These are phyloP conservation scores for Sternarchorhynchus goeldii DNA, from an alignment of 2,797 vertebrate species.

Conservation along the genomic window DNA sequence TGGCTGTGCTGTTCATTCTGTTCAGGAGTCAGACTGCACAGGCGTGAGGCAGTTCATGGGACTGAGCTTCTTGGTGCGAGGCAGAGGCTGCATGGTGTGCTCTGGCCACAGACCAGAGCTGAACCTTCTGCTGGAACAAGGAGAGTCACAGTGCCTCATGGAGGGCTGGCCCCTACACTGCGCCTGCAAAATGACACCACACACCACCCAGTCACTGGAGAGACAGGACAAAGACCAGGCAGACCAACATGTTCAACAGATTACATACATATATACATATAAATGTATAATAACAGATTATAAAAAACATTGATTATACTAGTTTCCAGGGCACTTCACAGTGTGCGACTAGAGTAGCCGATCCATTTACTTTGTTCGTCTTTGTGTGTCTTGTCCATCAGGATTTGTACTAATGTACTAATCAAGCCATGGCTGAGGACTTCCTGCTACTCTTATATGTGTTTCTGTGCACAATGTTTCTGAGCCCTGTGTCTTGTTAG, in stretches of 20 bases:
- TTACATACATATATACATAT: no score
- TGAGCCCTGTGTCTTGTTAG: no score
- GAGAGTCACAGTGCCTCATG: constrained; percentile 21
- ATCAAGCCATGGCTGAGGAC: no score
- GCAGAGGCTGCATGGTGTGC: neutral
- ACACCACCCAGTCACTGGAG: neutral
- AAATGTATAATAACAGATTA: no score
- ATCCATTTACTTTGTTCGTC: no score
- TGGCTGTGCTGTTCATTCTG: neutral
- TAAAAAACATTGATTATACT: no score
- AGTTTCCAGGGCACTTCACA: no score
- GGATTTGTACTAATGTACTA: no score
- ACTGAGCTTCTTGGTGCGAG: neutral
- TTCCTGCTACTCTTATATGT: no score
- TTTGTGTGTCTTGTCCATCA: no score
- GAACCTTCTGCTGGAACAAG: neutral
- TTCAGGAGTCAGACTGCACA: neutral
- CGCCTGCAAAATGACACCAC: constrained; percentile 30
- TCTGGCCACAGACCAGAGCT: neutral
- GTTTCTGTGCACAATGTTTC: no score
- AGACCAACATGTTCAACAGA: neutral
- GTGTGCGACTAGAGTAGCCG: no score
- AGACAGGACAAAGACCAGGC: neutral
- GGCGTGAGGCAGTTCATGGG: neutral
- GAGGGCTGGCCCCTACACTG: constrained; percentile 38